These are phyloP conservation scores for Erpornis zantholeuca DNA, from an alignment of 2,113 vertebrate species.

Conservation along the genomic window DNA sequence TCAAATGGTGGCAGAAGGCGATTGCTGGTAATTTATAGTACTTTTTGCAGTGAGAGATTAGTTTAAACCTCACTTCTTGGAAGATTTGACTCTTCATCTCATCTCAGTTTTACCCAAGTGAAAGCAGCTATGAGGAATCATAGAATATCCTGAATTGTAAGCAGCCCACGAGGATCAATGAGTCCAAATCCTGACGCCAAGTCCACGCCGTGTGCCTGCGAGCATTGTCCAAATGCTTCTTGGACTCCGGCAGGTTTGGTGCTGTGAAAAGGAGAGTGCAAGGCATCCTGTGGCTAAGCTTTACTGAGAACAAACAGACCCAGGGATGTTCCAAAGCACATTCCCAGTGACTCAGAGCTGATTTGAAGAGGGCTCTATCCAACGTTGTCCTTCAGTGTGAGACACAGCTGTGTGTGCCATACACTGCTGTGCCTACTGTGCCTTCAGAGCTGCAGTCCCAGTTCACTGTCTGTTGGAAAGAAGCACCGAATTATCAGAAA, in stretches of 20 bases:
- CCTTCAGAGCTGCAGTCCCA: not conserved
- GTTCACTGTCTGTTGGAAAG: not conserved
- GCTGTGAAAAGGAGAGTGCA: not conserved
- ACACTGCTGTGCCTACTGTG: not conserved
- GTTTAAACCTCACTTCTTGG: not conserved
- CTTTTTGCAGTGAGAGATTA: not conserved
- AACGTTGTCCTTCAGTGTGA: not conserved
- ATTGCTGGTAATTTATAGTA: not conserved
- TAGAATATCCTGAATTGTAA: not conserved
- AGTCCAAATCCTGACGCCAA: not conserved
- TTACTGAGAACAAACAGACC: not conserved
- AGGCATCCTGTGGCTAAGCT: not conserved
- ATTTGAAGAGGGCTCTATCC: not conserved
- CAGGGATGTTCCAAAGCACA: not conserved
- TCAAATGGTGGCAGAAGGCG: not conserved
- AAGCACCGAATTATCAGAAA: not conserved
- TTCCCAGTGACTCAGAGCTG: not conserved
- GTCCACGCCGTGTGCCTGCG: not conserved
- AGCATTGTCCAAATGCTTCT: not conserved
- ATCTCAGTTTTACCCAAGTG: not conserved
- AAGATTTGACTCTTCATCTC: not conserved
- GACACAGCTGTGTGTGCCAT: not conserved
- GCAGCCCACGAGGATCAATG: not conserved
- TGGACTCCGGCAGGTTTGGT: not conserved
- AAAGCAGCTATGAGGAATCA: not conserved